Base-by-base conservation (phyloP, 2,797 vertebrate species). In the Cossypha caffra region DNA sequence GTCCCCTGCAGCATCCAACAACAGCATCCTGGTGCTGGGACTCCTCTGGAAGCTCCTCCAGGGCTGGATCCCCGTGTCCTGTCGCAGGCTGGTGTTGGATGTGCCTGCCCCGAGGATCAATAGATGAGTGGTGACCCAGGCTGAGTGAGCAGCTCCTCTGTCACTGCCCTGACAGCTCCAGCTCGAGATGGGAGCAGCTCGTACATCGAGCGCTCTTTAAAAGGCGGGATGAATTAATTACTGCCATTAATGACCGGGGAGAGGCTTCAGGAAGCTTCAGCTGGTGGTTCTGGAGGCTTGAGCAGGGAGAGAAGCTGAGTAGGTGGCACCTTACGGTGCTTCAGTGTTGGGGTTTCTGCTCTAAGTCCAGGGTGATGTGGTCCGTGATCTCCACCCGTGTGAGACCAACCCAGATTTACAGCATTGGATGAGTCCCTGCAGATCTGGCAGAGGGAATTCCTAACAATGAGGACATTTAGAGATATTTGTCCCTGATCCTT, bases 91-190 rank as follows among this genome's bases (percentile, higher is more conserved):
- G 5, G 15, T 20, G 84, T 40, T 79, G 16, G 61, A 31, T 45
- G 81, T 80, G 94, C 78, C 91, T 37, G 74, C 14, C 0, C 91
- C 55, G 3, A 37, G 81, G 78, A 87, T 97, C 86, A 9, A 97
- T 95, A 40, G 90, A 16, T 0, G 59, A 61, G n/a, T 80, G 95
- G 77, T 87, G 82, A 86, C 82, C 95, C 86, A 8, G 72, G 96
- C 93, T 76, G 94, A 7, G 84, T 14, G 57, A 63, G 96, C 72
- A 58, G 80, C 96, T 93, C 90, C 74, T 97, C 95, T 63, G 48
- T 96, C 96, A 97, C 88, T 24, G 83, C 57, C n/a, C 84, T 90
- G 96, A 90, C 96, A 94, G 85, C 62, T 2, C 2, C 26, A 31
- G 88, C 83, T 84, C 86, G 25, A 81, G 94, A 77, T 5, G 88